A percentile compares a stretch with the other conserved stretches of the same genome.
Evolutionary conservation across 1,140 invertebrate genomes (phyloP).

Genomic region (Amphibalanus amphitrite): DNA sequence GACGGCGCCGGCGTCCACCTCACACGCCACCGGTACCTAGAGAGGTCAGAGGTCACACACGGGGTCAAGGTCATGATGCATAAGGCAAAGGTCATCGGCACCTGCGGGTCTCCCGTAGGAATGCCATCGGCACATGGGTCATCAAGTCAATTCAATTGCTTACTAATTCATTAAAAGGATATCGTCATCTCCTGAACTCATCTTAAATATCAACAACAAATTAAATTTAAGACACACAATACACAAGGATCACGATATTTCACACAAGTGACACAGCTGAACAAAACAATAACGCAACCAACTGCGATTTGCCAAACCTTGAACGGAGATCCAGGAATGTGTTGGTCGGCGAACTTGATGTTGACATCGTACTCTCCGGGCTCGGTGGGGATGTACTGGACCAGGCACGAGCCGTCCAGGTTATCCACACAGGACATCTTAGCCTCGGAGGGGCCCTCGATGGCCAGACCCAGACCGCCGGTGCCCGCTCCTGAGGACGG

Average conservation of each 20-base stretch:
- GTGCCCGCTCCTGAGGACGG: slow-evolving; percentile 49
- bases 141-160: too few relatives aligned
- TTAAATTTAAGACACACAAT: too few relatives aligned
- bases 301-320: slow-evolving; percentile 14
- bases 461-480: slow-evolving; percentile 61
- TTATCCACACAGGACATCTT: slow-evolving; percentile 63
- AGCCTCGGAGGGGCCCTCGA: slow-evolving; percentile 64
- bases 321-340: slow-evolving; percentile 55
- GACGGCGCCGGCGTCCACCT: slow-evolving; percentile 47
- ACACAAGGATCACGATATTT: too few relatives aligned
- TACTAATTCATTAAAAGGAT: too few relatives aligned
- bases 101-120: too few relatives aligned
- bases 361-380: slow-evolving; percentile 57
- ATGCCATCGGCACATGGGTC: too few relatives aligned
- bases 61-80: neutral
- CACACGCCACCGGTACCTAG: slow-evolving; percentile 36
- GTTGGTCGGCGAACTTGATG: slow-evolving; percentile 60
- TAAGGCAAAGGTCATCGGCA: neutral
- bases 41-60: too few relatives aligned
- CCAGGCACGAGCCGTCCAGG: slow-evolving; percentile 56
- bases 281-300: too few relatives aligned
- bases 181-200: too few relatives aligned
- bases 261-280: too few relatives aligned
- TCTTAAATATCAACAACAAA: too few relatives aligned
- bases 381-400: slow-evolving; percentile 54